Evolutionary conservation across 2,888 invertebrate genomes (phyloP), one percentile per base, ranked within the genome.

Genomic region (Rhagium mordax): DNA sequence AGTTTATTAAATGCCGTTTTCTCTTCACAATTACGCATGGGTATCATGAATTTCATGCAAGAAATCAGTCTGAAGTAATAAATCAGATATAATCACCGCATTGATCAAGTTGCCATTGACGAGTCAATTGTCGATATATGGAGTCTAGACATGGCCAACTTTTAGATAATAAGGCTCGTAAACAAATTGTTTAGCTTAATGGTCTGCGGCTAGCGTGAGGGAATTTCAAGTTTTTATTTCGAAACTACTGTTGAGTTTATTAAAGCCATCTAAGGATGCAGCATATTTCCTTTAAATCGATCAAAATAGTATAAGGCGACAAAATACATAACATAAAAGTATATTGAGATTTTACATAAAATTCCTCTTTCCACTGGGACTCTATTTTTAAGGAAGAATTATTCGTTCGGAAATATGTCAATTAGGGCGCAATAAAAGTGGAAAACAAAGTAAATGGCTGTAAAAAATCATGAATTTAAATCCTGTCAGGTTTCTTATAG

Each of bases 71-170:
- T 15, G 18, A 21, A 24, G 18, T 62, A 64, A 71, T 72, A 73
- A 71, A 75, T 75, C 75, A 67, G 41, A 57, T 55, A 65, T 64
- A 65, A 70, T 70, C 68, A 71, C 18, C 61, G 47, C 70, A 60
- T 69, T 60, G 60, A 66, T 70, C 70, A 72, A 68, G 57, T 68
- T 70, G 72, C 62, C 70, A 69, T 65, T 61, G 64, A 70, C 68
- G 60, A 69, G 61, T 69, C 68, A 69, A 69, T 69, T 49, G 60
- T 69, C 49, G 47, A 69, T 59, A 60, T 61, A 51, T 59, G 68
- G 68, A 49, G 60, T 60, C 68, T 69, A 69, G 60, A 60, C 60
- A 41, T 53, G 65, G 53, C 53, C 29, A 33, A 33, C 53, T 65
- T 15, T 53, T 33, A 51, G 29, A 53, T 65, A 65, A 65, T 65